Conservation (phyloP, 2,113 vertebrate species). For the Neopipo cinnamomea region DNA sequence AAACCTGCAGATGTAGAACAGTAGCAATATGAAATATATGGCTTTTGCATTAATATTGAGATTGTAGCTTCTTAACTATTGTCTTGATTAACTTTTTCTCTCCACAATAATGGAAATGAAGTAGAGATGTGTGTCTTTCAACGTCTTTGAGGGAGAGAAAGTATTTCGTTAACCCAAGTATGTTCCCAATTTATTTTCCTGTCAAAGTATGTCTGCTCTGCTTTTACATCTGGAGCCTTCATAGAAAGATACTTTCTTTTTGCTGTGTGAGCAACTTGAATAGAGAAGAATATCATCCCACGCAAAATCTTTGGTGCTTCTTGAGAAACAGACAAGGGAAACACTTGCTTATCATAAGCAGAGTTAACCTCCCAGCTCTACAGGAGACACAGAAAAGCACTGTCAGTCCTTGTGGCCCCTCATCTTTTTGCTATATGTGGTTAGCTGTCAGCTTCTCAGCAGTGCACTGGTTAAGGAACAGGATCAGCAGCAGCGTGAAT, state of each 20-base stretch:
- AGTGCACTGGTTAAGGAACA: background rate
- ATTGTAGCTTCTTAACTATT: background rate
- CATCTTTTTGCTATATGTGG: background rate
- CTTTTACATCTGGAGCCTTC: background rate
- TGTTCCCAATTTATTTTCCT: background rate
- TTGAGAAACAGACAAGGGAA: background rate
- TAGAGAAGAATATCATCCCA: background rate
- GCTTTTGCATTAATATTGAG: background rate
- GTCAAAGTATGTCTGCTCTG: background rate
- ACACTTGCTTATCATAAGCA: background rate
- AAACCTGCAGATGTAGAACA: background rate
- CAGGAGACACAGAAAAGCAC: background rate
- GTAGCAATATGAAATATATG: constrained; percentile 8
- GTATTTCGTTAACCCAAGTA: background rate
- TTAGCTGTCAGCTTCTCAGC: background rate
- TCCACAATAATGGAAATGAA: background rate
- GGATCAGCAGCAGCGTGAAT: background rate
- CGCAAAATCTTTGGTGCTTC: background rate
- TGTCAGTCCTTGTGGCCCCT: background rate
- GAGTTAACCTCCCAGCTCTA: background rate
- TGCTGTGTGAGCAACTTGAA: background rate
- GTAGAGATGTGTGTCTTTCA: background rate
- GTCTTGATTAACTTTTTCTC: background rate
- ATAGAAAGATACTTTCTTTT: background rate
- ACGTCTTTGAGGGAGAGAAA: background rate